Percentiles rank a stretch among this genome's conserved stretches.
Conservation (phyloP, 2,113 vertebrate genomes). For the Ceyx cyanopectus region DNA sequence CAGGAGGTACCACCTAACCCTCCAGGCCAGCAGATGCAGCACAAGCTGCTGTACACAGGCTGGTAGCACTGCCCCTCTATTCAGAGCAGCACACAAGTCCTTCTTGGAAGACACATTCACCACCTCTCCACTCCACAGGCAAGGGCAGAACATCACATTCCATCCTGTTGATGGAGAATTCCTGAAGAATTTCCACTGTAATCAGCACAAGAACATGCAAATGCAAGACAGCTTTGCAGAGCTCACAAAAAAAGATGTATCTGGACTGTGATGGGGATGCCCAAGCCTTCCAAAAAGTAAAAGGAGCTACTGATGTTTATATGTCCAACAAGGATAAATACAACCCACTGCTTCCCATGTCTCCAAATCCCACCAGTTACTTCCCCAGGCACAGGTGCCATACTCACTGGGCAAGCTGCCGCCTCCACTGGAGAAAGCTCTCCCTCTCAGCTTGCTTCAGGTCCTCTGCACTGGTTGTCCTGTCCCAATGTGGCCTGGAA, state of each 20-base stretch:
- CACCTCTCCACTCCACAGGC: neutral
- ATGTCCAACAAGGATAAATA: neutral
- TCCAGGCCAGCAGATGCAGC: neutral
- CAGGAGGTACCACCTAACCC: neutral
- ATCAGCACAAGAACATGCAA: neutral
- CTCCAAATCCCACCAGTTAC: neutral
- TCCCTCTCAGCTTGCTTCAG: slow-evolving; percentile 90
- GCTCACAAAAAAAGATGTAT: neutral
- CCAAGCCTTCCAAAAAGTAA: neutral
- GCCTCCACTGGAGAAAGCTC: slow-evolving; percentile 92
- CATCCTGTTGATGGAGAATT: neutral
- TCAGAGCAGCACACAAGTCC: neutral
- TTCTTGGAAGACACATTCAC: neutral
- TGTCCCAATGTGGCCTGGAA: slow-evolving; percentile 89
- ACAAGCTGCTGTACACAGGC: neutral
- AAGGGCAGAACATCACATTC: neutral
- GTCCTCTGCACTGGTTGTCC: slow-evolving; percentile 86
- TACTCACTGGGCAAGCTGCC: slow-evolving; percentile 88
- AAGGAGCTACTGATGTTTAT: neutral
- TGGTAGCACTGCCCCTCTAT: neutral
- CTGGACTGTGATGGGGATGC: neutral
- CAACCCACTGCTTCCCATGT: neutral
- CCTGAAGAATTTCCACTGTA: neutral
- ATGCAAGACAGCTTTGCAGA: neutral
- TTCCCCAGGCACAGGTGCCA: neutral